Percentiles rank a stretch among this genome's conserved stretches.
Evolutionary conservation across 1,140 invertebrate genomes (phyloP).

Genomic region (Nymphalis io): DNA sequence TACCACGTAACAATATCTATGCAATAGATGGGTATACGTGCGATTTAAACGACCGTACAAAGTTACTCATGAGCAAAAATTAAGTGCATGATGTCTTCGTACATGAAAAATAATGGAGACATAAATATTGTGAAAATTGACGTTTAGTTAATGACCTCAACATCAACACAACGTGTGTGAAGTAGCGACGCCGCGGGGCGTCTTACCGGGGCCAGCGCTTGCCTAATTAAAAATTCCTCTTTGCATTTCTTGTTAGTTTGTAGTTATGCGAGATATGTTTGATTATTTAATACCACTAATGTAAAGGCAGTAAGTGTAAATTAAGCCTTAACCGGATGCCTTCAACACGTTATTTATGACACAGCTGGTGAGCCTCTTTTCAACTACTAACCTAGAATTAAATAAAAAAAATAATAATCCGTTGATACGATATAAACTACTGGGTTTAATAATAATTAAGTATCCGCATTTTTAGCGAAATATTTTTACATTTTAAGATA

Average conservation of each 20-base stretch:
- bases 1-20: too few species aligned
- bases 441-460: background rate
- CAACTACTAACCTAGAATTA: constrained; percentile 21
- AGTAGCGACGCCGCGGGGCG: constrained; percentile 66
- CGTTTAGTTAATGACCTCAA: constrained; percentile 72
- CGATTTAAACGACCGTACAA: too few species aligned
- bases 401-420: constrained; percentile 11
- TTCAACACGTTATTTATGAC: constrained; percentile 47
- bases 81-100: constrained; percentile 66
- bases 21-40: too few species aligned
- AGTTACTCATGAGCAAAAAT: constrained; percentile 42
- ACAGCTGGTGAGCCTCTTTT: constrained; percentile 12
- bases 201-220: constrained; percentile 52
- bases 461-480: background rate
- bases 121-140: constrained; percentile 77
- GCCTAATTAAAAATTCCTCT: constrained; percentile 72
- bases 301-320: constrained; percentile 40
- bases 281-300: constrained; percentile 53
- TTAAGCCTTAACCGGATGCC: constrained; percentile 41
- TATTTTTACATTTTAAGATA: background rate
- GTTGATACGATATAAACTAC: background rate
- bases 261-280: constrained; percentile 64
- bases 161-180: constrained; percentile 60
- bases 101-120: constrained; percentile 76
- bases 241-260: constrained; percentile 63